A percentile compares a stretch with the other conserved stretches of the same genome.
Conservation (phyloP, 2,797 vertebrate species). For the Leptoclinus maculatus region DNA sequence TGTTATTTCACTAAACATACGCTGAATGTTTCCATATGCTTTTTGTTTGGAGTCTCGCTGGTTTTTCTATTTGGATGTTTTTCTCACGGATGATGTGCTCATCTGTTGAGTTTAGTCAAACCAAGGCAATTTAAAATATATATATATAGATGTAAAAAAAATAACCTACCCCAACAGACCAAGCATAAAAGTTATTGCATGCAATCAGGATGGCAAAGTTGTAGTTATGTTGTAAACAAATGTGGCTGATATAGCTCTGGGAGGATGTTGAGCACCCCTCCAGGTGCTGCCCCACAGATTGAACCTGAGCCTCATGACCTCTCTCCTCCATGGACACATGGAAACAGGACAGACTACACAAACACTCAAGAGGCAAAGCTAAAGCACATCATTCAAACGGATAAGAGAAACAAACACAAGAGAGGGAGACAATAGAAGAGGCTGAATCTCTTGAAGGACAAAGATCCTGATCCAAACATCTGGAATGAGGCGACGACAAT, state of each 20-base stretch:
- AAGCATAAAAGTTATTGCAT: background rate
- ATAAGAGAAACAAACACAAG: background rate
- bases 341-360: background rate
- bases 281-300: background rate
- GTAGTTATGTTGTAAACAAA: background rate
- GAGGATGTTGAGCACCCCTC: background rate
- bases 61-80: conserved; percentile 10
- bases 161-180: background rate
- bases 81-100: conserved; percentile 14
- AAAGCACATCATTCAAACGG: background rate
- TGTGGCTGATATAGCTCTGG: background rate
- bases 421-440: background rate
- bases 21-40: conserved; percentile 62
- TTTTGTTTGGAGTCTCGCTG: conserved; percentile 40
- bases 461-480: background rate
- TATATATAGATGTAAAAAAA: no score
- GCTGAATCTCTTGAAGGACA: background rate
- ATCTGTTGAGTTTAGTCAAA: conserved; percentile 6
- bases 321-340: background rate
- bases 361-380: background rate
- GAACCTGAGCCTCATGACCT: background rate
- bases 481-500: background rate
- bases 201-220: background rate
- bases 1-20: conserved; percentile 48
- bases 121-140: background rate